These are phyloP conservation scores for Steatornis caripensis DNA, from an alignment of 2,113 vertebrate genomes.

Conservation along the genomic window DNA sequence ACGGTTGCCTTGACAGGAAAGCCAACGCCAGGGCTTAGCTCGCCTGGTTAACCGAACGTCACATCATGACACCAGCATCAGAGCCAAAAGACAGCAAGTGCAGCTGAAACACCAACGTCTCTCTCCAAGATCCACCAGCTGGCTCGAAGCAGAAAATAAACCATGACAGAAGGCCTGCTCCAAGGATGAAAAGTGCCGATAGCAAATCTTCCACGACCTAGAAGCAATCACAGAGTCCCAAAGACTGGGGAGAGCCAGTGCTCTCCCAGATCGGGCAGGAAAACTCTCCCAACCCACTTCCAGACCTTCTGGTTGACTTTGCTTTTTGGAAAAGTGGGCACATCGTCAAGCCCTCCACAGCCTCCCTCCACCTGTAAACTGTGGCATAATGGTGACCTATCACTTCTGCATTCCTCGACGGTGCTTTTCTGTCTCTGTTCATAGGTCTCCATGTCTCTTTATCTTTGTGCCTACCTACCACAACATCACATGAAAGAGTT, in stretches of 20 bases:
- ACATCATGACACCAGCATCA: background rate
- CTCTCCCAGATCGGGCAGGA: background rate
- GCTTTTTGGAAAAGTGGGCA: background rate
- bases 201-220: background rate
- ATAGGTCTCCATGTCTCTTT: background rate
- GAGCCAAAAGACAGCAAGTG: background rate
- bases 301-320: background rate
- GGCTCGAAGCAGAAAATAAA: slow-evolving; percentile 25
- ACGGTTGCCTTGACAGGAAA: background rate
- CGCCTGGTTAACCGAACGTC: background rate
- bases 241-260: background rate
- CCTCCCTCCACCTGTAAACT: background rate
- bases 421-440: background rate
- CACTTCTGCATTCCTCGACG: background rate
- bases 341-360: background rate
- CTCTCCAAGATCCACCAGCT: slow-evolving; percentile 4
- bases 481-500: background rate
- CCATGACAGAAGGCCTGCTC: background rate
- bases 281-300: background rate
- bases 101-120: background rate
- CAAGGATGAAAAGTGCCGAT: background rate
- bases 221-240: background rate
- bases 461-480: background rate
- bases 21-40: background rate
- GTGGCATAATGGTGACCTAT: background rate